A percentile compares a stretch with the other conserved stretches of the same genome.
Evolutionary conservation across 2,888 invertebrate genomes (phyloP).

Genomic region (Sphaerophoria rueppellii): DNA sequence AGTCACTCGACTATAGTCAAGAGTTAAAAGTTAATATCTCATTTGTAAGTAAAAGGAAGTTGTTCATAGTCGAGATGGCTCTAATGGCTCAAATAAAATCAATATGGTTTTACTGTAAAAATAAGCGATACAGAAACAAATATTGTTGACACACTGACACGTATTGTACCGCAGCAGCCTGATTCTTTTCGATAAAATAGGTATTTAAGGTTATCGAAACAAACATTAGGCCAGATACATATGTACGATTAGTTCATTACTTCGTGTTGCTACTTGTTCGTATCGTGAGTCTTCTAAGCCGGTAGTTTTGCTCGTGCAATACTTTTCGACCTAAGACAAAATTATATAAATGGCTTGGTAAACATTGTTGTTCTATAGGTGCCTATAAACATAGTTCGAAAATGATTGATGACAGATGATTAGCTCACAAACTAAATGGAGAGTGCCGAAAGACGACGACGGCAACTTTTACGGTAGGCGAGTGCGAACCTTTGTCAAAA

Average conservation of each 20-base stretch:
- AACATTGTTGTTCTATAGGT: conserved; percentile 68
- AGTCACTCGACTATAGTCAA: background rate
- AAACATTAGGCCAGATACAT: background rate
- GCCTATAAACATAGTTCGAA: conserved; percentile 49
- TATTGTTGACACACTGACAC: conserved; percentile 19
- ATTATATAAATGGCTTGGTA: conserved; percentile 58
- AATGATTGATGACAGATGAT: conserved; percentile 70
- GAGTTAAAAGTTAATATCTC: background rate
- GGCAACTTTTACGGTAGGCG: background rate
- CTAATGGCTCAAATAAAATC: conserved; percentile 9
- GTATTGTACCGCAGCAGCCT: conserved; percentile 16
- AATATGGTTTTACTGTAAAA: conserved; percentile 20
- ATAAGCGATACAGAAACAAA: conserved; percentile 6
- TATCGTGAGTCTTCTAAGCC: background rate
- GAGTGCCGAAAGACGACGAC: conserved; percentile 12
- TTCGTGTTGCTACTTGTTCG: background rate
- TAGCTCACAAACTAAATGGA: conserved; percentile 41
- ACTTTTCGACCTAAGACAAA: conserved; percentile 22
- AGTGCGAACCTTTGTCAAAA: conserved; percentile 15
- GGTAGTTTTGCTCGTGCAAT: background rate
- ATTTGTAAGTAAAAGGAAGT: background rate
- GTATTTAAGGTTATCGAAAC: background rate
- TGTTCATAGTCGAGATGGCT: conserved; percentile 6
- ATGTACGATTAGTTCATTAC: conserved; percentile 32
- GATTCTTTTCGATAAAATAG: conserved; percentile 15